phyloP scores from a whole-genome alignment of 2,888 invertebrate genomes.

The Ectemnius continuus region DNA sequence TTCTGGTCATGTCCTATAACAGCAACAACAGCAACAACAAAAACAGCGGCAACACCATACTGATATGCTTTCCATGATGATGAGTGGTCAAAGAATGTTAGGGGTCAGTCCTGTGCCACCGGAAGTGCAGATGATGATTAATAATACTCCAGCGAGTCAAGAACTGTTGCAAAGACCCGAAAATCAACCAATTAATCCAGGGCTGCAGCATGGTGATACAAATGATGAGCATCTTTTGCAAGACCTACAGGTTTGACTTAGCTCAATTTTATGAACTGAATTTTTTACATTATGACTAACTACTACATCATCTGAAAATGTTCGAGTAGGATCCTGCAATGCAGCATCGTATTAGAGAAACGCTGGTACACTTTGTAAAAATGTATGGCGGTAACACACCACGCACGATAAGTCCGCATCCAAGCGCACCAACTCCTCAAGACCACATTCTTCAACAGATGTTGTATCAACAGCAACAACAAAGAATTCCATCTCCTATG shows the following conservation, averaged over 20 bases:
- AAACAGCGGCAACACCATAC: slow-evolving; percentile 72
- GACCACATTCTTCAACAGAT: slow-evolving; percentile 78
- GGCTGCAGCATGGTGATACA: slow-evolving; percentile 88
- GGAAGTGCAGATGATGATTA: slow-evolving; percentile 78
- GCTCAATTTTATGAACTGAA: background rate
- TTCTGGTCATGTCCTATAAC: slow-evolving; percentile 56
- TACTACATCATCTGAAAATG: background rate
- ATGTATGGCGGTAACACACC: slow-evolving; percentile 77
- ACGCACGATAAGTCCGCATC: slow-evolving; percentile 76
- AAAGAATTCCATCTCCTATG: slow-evolving; percentile 78
- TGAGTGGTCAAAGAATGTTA: slow-evolving; percentile 80
- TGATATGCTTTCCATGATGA: slow-evolving; percentile 81
- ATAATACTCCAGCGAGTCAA: slow-evolving; percentile 78
- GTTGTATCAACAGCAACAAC: slow-evolving; percentile 77
- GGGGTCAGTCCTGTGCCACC: slow-evolving; percentile 79
- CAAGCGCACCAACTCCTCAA: slow-evolving; percentile 74
- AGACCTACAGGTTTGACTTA: slow-evolving; percentile 81
- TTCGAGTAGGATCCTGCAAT: slow-evolving; percentile 83
- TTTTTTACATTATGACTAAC: slow-evolving; percentile 18
- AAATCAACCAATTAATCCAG: slow-evolving; percentile 88
- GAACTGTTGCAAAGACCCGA: slow-evolving; percentile 87
- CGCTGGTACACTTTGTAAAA: slow-evolving; percentile 84
- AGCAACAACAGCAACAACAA: slow-evolving; percentile 74
- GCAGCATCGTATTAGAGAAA: slow-evolving; percentile 86
- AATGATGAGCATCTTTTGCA: slow-evolving; percentile 87